Evolutionary conservation across 2,888 invertebrate species (phyloP).

Genomic region (Drosophila prolongata): DNA sequence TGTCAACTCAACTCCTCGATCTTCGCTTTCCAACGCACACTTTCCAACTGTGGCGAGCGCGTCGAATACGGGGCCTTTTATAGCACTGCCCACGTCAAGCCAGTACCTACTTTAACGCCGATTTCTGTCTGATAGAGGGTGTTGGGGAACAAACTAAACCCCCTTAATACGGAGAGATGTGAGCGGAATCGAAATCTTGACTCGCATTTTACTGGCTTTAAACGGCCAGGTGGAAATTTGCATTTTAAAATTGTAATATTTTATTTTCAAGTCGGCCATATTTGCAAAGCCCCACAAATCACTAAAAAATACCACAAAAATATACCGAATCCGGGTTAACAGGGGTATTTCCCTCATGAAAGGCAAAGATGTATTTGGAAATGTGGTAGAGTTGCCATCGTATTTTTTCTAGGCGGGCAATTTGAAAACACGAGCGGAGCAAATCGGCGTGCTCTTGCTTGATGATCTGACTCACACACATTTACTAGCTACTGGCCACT

Average conservation of each 20-base stretch:
- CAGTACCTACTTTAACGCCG: too few relatives aligned
- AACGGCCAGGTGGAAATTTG: neutral
- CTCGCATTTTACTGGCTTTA: too few relatives aligned
- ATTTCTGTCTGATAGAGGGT: neutral
- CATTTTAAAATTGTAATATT: neutral
- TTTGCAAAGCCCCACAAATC: neutral
- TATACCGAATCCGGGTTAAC: neutral
- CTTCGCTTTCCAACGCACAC: conserved; percentile 30
- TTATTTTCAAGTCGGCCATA: neutral
- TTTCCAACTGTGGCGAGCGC: conserved; percentile 30
- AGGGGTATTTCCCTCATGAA: neutral
- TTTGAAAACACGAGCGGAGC: neutral
- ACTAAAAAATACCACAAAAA: neutral
- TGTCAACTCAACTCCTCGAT: neutral
- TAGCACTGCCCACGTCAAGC: neutral
- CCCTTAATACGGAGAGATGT: too few relatives aligned
- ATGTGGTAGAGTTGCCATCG: neutral
- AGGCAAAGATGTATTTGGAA: neutral
- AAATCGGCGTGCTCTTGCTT: neutral
- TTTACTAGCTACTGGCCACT: neutral
- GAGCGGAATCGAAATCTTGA: too few relatives aligned
- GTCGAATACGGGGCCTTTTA: neutral
- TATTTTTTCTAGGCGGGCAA: neutral
- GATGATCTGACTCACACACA: neutral
- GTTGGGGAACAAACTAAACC: neutral